These are phyloP conservation scores for Leptopterna dolabrata DNA, from an alignment of 2,888 invertebrate genomes.

Conservation along the genomic window DNA sequence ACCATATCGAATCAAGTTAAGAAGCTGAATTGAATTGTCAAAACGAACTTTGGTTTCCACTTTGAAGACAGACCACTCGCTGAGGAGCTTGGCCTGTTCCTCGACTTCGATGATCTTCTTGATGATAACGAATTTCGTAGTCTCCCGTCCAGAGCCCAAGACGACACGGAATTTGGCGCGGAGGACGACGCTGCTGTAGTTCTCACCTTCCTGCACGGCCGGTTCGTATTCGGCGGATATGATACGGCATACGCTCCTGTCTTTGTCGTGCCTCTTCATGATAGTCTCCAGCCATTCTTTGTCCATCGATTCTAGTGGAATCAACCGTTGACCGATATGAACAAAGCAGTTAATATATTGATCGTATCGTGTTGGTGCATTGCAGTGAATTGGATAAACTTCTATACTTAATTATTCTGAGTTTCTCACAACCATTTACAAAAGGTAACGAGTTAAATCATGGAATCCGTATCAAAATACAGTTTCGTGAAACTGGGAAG, in stretches of 20 bases:
- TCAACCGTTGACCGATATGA: neutral
- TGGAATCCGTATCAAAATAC: too few species aligned
- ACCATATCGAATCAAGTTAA: too few species aligned
- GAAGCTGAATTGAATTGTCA: too few species aligned
- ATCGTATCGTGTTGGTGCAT: neutral
- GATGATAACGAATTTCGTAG: constrained; percentile 43
- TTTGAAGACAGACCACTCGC: constrained; percentile 44
- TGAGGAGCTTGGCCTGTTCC: constrained; percentile 38
- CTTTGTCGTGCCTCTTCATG: constrained; percentile 50
- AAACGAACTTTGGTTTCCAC: constrained; percentile 53
- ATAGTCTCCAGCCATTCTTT: constrained; percentile 55
- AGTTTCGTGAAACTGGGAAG: too few species aligned
- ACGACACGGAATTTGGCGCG: constrained; percentile 47
- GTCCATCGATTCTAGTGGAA: constrained; percentile 25
- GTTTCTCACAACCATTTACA: too few species aligned
- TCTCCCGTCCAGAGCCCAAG: constrained; percentile 45
- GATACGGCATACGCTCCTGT: constrained; percentile 38
- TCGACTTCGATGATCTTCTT: constrained; percentile 54
- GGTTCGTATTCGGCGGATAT: constrained; percentile 41
- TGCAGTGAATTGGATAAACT: neutral
- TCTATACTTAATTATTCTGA: too few species aligned
- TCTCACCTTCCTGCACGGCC: constrained; percentile 51
- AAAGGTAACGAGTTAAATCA: too few species aligned
- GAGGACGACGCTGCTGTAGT: constrained; percentile 55
- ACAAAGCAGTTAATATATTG: neutral